Evolutionary conservation across 2,888 invertebrate genomes (phyloP).

Genomic region (Lutraria lutraria): DNA sequence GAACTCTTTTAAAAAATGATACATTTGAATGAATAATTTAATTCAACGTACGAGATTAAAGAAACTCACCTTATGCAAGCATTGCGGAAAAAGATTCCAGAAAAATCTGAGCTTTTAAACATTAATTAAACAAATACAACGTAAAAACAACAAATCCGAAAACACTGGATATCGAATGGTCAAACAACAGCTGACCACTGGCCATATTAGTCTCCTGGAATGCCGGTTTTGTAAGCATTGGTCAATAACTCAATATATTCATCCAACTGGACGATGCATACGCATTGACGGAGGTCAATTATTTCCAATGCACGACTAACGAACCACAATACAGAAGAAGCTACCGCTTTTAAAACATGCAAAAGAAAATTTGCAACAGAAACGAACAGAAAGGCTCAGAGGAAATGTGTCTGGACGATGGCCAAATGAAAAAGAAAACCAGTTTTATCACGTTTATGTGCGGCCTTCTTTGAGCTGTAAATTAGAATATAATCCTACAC

Average conservation of each 20-base stretch:
- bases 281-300: constrained; percentile 41
- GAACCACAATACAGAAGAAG: neutral
- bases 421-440: constrained; percentile 41
- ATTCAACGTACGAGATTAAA: neutral
- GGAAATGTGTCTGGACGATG: constrained; percentile 13
- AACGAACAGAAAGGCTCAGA: neutral
- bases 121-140: neutral
- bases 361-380: neutral
- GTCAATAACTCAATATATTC: constrained; percentile 63
- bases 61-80: neutral
- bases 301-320: constrained; percentile 28
- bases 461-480: neutral
- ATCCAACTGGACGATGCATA: constrained; percentile 45
- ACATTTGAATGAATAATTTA: too few species aligned
- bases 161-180: constrained; percentile 16
- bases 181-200: constrained; percentile 55
- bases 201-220: constrained; percentile 31
- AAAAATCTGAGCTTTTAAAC: neutral
- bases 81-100: neutral
- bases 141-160: neutral
- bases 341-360: neutral
- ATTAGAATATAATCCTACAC: neutral
- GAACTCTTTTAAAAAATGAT: too few species aligned
- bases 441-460: constrained; percentile 5
- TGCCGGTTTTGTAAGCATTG: constrained; percentile 36